Evolutionary conservation across 2,797 vertebrate species (phyloP).

Genomic region (Chloroceryle amazona): DNA sequence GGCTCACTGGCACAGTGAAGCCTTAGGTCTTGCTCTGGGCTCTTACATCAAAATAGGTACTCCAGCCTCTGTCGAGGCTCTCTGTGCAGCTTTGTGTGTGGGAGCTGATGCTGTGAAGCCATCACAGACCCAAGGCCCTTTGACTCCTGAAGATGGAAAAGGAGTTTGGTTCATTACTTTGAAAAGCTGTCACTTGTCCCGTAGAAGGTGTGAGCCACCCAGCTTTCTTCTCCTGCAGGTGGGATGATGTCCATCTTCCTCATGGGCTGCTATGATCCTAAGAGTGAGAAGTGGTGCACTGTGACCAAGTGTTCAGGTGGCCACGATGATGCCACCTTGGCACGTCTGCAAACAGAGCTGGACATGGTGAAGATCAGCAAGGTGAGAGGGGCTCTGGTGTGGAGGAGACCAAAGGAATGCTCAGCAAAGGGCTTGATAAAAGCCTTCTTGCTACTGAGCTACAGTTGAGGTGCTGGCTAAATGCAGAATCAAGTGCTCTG

Average conservation of each 20-base stretch:
- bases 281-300: slow-evolving; percentile 95
- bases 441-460: neutral
- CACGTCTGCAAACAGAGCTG: slow-evolving; percentile 93
- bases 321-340: slow-evolving; percentile 93
- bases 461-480: neutral
- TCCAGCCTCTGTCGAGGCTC: neutral
- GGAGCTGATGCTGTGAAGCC: neutral
- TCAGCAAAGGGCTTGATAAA: neutral
- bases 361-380: slow-evolving; percentile 99
- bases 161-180: neutral
- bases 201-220: neutral
- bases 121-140: neutral
- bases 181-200: neutral
- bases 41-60: too few relatives aligned
- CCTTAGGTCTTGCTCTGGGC: neutral
- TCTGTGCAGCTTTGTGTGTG: too few relatives aligned
- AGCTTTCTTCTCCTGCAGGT: slow-evolving; percentile 79
- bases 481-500: neutral
- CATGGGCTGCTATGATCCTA: slow-evolving; percentile 96
- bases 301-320: slow-evolving; percentile 97
- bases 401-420: neutral
- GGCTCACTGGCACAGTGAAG: neutral
- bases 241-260: slow-evolving; percentile 99
- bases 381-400: slow-evolving; percentile 72
- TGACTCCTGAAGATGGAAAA: neutral